Evolutionary conservation across 2,113 vertebrate genomes (phyloP).

Genomic region (Bostrychus sinensis): DNA sequence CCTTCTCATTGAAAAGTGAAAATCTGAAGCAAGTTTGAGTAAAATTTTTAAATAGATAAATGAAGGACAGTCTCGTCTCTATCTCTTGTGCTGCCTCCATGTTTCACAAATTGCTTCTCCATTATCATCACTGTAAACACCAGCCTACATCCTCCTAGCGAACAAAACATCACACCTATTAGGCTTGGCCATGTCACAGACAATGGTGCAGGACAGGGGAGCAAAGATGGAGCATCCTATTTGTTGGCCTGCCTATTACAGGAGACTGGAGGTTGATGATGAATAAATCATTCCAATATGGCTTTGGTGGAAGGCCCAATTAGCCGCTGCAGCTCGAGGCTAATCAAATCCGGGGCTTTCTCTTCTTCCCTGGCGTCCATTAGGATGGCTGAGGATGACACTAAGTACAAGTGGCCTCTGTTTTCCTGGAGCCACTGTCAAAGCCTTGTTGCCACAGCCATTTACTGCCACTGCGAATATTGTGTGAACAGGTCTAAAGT

Average conservation of each 20-base stretch:
- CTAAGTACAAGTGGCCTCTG: conserved; percentile 59
- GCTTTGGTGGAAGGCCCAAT: conserved; percentile 74
- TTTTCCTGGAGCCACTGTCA: conserved; percentile 36
- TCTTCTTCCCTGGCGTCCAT: conserved; percentile 60
- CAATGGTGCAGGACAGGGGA: conserved; percentile 53
- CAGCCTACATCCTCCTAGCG: conserved; percentile 53
- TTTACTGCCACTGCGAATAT: conserved; percentile 32
- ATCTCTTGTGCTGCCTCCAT: no score
- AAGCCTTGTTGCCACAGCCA: conserved; percentile 34
- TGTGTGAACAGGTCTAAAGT: conserved; percentile 8
- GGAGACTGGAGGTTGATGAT: conserved; percentile 60
- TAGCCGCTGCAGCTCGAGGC: conserved; percentile 73
- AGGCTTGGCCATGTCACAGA: conserved; percentile 55
- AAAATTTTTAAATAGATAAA: no score
- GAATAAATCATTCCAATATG: conserved; percentile 81
- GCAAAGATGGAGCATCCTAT: conserved; percentile 48
- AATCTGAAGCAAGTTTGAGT: no score
- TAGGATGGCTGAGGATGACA: conserved; percentile 55
- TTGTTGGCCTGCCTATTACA: conserved; percentile 60
- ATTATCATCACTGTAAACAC: conserved; percentile 59
- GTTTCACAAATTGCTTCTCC: conserved; percentile 35
- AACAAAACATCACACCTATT: conserved; percentile 60
- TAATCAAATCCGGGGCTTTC: conserved; percentile 72
- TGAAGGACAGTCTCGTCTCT: conserved; percentile 1
- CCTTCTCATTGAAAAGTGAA: no score